Percentiles rank a stretch among this genome's conserved stretches.
Evolutionary conservation across 2,113 vertebrate species (phyloP).

Genomic region (Oreochromis aureus): DNA sequence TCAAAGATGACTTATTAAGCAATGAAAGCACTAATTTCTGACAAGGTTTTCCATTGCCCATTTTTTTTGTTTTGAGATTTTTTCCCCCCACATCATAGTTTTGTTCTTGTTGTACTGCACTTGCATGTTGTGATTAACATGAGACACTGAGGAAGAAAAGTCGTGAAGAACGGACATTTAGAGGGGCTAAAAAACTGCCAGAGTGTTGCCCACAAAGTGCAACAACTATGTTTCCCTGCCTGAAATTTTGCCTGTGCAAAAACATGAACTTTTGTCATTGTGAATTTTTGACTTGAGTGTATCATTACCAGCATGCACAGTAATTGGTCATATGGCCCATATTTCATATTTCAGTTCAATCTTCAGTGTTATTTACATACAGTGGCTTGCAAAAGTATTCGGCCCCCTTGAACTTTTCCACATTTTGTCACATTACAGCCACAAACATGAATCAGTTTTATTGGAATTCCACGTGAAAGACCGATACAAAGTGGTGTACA

Average conservation of each 20-base stretch:
- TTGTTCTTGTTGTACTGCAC: background rate
- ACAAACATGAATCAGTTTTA: too few species aligned
- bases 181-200: background rate
- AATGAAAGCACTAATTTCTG: background rate
- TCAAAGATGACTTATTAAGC: background rate
- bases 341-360: background rate
- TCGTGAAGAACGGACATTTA: background rate
- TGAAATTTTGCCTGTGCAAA: background rate
- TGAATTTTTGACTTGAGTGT: background rate
- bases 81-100: background rate
- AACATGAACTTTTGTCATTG: background rate
- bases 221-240: background rate
- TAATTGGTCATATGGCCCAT: background rate
- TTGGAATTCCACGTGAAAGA: too few species aligned
- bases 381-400: too few species aligned
- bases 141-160: background rate
- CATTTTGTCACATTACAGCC: too few species aligned
- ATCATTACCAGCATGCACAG: background rate
- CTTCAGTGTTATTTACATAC: background rate
- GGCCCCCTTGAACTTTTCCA: too few species aligned
- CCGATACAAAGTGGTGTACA: too few species aligned
- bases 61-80: background rate
- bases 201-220: background rate
- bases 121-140: background rate
- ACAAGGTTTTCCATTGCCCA: background rate